Base-by-base conservation (phyloP, 2,888 invertebrate genomes). In the Caradrina clavipalpis region DNA sequence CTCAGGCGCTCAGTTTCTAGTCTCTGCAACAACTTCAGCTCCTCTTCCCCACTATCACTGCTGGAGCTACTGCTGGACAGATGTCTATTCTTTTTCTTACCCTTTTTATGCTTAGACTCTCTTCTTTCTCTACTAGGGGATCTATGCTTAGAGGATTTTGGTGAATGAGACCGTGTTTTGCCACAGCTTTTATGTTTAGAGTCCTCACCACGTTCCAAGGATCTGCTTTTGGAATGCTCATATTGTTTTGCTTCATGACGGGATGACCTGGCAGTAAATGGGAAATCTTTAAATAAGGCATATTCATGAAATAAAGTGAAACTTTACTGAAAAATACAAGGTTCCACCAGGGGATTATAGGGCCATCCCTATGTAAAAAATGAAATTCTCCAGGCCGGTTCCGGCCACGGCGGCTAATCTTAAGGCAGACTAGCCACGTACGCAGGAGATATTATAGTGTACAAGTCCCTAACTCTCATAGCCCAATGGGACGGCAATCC, bases 1-100 rank as follows among this genome's bases (percentile, higher is more conserved):
- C 97, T 96, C 19, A 97, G 83, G 0, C 98, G 94, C 84, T 98
- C 98, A 0, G 97, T 97, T 86, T 98, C 97, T 19, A 99, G 91
- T 82, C 97, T 96, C 88, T 98, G 96, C 76, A 98, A 88, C 31
- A 98, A 88, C 86, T 97, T 97, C 0, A 97, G 88, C 15, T 97
- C 97, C 76, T 96, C 94, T 58, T 96, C 95, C 59, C 91, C 93
- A 69, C 93, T 92, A 7, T 96, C 96, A 26, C 96, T 92, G 65
- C 89, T 89, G n/a, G 90, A 90, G 26, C 91, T 91, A 61, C 91
- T 92, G 56, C 90, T 90, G 6, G 90, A 89, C 0, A 81, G 86
- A 3, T 83, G 84, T 42, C 76, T 84, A 50, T 87, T 90, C 74
- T 91, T 93, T 70, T 92, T 94, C 73, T 92, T 94, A 69, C 82